Percentiles rank a stretch among this genome's conserved stretches.
These are phyloP conservation scores for Otolemur garnettii DNA, from an alignment of 2,113 vertebrate genomes.

Conservation along the genomic window DNA sequence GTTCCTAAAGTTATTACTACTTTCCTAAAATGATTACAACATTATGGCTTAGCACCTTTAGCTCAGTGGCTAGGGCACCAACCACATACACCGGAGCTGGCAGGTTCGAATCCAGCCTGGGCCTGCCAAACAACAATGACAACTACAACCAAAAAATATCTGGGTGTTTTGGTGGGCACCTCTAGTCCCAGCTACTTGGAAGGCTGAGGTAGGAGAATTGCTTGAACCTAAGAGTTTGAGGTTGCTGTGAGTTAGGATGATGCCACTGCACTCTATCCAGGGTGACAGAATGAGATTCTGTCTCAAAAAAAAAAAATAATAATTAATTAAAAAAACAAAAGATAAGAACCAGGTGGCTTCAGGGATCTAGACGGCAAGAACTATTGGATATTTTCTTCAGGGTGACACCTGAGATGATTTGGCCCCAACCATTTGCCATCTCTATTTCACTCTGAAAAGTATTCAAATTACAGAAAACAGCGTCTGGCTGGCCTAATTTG, in stretches of 20 bases:
- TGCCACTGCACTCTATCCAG: neutral
- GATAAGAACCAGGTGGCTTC: neutral
- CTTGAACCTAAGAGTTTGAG: neutral
- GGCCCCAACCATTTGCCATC: neutral
- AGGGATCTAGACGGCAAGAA: neutral
- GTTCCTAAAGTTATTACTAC: neutral
- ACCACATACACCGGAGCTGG: no score
- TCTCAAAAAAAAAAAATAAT: neutral
- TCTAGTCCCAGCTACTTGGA: neutral
- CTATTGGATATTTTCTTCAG: neutral
- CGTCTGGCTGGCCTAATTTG: neutral
- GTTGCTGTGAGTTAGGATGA: neutral
- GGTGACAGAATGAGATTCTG: neutral
- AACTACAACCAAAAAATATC: no score
- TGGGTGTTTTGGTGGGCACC: neutral
- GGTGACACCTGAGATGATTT: neutral
- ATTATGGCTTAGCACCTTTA: neutral
- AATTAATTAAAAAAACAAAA: neutral
- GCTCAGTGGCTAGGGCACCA: no score
- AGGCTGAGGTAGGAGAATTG: neutral
- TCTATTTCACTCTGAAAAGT: slow-evolving; percentile 41
- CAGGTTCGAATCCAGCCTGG: no score
- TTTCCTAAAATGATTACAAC: neutral
- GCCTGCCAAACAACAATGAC: no score
- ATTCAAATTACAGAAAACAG: neutral